Evolutionary conservation across 2,888 invertebrate species (phyloP), one percentile per base, ranked within the genome.

Genomic region (Drosophila atripex): DNA sequence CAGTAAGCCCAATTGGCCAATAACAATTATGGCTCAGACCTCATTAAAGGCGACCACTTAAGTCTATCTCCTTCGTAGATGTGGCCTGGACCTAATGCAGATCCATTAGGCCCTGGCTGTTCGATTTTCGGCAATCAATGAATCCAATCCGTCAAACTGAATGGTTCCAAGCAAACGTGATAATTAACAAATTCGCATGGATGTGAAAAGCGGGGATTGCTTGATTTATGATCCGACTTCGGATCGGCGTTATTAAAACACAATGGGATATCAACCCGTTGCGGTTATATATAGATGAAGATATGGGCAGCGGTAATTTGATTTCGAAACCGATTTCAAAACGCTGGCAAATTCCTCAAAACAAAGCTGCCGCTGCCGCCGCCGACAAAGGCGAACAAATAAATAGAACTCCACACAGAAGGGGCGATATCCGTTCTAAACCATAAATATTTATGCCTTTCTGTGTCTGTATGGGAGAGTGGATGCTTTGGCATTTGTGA

Each of bases 111-210:
- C 35, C 7, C 7, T 9, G 16, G 39, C 39, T 32, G 45, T 64
- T 77, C 57, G 58, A 49, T 49, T 39, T 64, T 70, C 45, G 51
- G 30, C 47, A 53, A 68, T 57, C 46, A 68, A 50, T 74, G 58
- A 21, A 61, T 25, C 50, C 61, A 52, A 41, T 49, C 30, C 38
- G 59, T 51, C 65, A 61, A 52, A 65, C 57, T 71, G 58, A 66
- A 66, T 39, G 58, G 38, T 35, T 38, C 58, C 57, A 45, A 46
- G 18, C 45, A 60, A 69, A 80, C 80, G 86, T 76, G 78, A 71
- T 82, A 86, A 82, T 84, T 86, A 86, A 69, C 72, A 53, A 72
- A 75, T 86, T 82, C 65, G 84, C 80, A 71, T 53, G 53, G 52
- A 59, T 70, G 56, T 56, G 32, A 52, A 52, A 50, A 54, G 65